Evolutionary conservation across 2,797 vertebrate species (phyloP).

Genomic region (Ctenopoma multispine): DNA sequence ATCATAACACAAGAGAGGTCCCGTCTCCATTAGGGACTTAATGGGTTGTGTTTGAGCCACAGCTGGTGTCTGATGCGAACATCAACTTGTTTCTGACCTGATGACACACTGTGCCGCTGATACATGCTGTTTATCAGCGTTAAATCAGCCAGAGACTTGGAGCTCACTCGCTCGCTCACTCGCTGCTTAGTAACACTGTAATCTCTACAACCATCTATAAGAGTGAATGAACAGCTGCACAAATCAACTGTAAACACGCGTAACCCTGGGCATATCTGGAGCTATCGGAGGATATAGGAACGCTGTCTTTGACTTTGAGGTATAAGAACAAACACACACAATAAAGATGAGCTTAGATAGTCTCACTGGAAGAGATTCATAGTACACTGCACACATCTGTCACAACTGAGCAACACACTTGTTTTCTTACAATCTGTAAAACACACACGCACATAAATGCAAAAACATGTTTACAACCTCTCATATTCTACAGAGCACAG

Average conservation of each 20-base stretch:
- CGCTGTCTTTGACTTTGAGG: constrained; percentile 36
- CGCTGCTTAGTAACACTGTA: not conserved
- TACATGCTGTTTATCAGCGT: constrained; percentile 51
- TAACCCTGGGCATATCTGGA: not conserved
- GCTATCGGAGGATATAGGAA: constrained; percentile 12
- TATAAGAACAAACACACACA: constrained; percentile 20
- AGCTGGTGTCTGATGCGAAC: constrained; percentile 65
- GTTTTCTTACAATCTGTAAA: constrained; percentile 29
- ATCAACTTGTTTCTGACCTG: constrained; percentile 56
- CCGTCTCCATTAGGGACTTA: constrained; percentile 68
- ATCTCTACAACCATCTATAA: constrained; percentile 29
- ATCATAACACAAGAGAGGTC: constrained; percentile 49
- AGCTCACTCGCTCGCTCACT: not conserved
- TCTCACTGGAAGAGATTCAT: constrained; percentile 42
- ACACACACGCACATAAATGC: constrained; percentile 23
- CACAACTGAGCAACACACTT: constrained; percentile 17
- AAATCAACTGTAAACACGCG: no score
- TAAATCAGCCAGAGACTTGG: constrained; percentile 22
- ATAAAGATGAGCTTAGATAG: constrained; percentile 38
- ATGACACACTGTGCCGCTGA: constrained; percentile 37
- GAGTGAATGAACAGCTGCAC: constrained; percentile 18
- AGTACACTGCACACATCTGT: constrained; percentile 25
- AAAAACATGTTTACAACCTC: constrained; percentile 41
- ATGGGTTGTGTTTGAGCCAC: constrained; percentile 68
- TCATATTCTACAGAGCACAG: constrained; percentile 31